Conservation (phyloP, 2,888 invertebrate species). For the Caenorhabditis zanzibari region DNA sequence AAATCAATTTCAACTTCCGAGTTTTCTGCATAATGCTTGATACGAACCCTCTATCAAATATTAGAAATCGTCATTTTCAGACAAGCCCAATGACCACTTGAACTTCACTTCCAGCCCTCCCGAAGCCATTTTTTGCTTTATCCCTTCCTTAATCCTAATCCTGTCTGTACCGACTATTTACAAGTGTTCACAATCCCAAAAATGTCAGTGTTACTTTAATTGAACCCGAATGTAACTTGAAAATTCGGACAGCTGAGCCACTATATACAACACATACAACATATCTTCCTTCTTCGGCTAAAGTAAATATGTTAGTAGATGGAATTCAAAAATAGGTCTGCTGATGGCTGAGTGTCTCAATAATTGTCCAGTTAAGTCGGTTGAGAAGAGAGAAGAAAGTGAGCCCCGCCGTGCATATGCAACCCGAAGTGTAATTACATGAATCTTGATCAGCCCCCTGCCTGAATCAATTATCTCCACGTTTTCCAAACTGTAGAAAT, state of each 20-base stretch:
- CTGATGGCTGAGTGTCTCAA: slow-evolving; percentile 46
- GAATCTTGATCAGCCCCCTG: slow-evolving; percentile 42
- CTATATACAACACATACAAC: slow-evolving; percentile 27
- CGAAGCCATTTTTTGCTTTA: slow-evolving; percentile 17
- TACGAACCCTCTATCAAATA: too few species aligned
- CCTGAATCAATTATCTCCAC: slow-evolving; percentile 34
- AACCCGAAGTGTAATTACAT: slow-evolving; percentile 45
- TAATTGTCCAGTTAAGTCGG: slow-evolving; percentile 32
- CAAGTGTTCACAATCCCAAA: slow-evolving; percentile 20
- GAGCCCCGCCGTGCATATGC: slow-evolving; percentile 5
- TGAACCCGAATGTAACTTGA: slow-evolving; percentile 21
- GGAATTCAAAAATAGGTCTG: slow-evolving; percentile 39
- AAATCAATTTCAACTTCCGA: too few species aligned
- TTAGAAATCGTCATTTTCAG: too few species aligned
- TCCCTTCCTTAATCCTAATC: slow-evolving; percentile 10
- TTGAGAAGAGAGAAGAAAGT: neutral
- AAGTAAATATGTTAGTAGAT: slow-evolving; percentile 46
- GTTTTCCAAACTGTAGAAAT: neutral
- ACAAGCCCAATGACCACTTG: neutral
- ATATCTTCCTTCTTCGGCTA: neutral
- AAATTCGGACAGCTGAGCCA: slow-evolving; percentile 30
- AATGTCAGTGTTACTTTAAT: slow-evolving; percentile 20
- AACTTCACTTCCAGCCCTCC: neutral
- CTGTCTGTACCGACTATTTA: neutral
- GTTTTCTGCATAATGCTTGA: too few species aligned